Evolutionary conservation across 2,797 vertebrate genomes (phyloP).

Genomic region (Macropus fuliginosus): DNA sequence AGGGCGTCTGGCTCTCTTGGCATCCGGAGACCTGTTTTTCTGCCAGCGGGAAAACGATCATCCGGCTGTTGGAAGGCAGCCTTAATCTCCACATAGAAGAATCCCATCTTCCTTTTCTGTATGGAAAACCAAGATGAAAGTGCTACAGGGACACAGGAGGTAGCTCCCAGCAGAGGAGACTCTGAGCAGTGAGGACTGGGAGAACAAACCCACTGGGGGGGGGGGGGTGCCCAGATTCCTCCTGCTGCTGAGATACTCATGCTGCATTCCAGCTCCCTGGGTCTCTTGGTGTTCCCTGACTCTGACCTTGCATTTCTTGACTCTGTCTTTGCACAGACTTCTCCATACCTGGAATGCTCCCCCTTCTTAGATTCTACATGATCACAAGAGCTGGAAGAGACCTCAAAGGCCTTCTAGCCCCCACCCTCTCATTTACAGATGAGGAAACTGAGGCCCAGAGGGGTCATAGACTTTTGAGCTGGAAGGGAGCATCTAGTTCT

Average conservation of each 20-base stretch:
- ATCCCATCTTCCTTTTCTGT: neutral
- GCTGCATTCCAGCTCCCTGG: neutral
- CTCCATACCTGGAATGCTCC: no score
- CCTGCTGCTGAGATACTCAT: neutral
- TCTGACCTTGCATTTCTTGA: neutral
- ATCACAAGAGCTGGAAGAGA: neutral
- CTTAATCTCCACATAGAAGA: neutral
- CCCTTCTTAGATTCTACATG: neutral
- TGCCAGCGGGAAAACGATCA: slow-evolving; percentile 2
- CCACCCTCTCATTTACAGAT: neutral
- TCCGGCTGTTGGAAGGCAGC: neutral
- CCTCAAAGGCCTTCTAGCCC: neutral
- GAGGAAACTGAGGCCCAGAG: neutral
- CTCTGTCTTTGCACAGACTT: neutral
- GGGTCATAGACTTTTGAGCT: no score
- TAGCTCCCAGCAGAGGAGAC: neutral
- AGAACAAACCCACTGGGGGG: neutral
- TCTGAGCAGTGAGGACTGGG: neutral
- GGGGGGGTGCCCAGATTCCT: neutral
- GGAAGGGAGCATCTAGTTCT: no score
- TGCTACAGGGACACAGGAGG: neutral
- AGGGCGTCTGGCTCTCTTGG: neutral
- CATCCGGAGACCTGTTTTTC: neutral
- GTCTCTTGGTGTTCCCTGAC: neutral
- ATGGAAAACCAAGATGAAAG: neutral